Base-by-base conservation (phyloP, 2,113 vertebrate species). In the Phoxinus phoxinus region DNA sequence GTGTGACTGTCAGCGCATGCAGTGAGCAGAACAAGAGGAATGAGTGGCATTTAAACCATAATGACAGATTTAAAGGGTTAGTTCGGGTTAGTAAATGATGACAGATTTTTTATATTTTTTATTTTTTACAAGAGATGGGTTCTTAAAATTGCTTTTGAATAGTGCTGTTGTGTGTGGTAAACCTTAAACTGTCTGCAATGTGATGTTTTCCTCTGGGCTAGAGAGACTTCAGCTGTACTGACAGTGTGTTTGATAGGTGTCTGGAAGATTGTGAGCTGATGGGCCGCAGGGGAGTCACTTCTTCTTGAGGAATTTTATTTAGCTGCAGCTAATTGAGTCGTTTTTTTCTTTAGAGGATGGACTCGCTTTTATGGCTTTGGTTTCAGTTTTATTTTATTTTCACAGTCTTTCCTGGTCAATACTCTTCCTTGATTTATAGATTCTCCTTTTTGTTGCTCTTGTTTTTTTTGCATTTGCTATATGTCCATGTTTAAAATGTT, bases 21-120 rank as follows among this genome's bases (percentile, higher is more conserved):
- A 71, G 83, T 85, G 89, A 89, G 88, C 77, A 73, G 85, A 88
- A 85, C 76, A 78, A 37, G 41, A 48, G 79, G 17, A 48, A 30
- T 12, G 61, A 81, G 6, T 67, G 61, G 6, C 27, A 67, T 67
- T 81, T 81, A 48, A 81, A 67, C 37, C 59, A 30, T 32, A 48
- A 63, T 81, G 37, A 41, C 78, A 84, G 90, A 48, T 81, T 81
- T 30, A 61, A 61, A 11, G 19, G 41, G 46, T 48, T 30, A 75
- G 73, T 53, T 76, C n/a, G 23, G 23, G 71, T 15, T 73, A 75
- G 73, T 51, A 25, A 30, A 51, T 48, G 23, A 73, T n/a, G 72
- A 51, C 25, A 17, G 25, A 46, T 27, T 44, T 23, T 44, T 13
- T n/a, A n/a, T n/a, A 0, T 23, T 10, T 73, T 72, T 73, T 46